These are phyloP conservation scores for Micoletzkya japonica DNA, from an alignment of 2,888 invertebrate genomes.

Conservation along the genomic window DNA sequence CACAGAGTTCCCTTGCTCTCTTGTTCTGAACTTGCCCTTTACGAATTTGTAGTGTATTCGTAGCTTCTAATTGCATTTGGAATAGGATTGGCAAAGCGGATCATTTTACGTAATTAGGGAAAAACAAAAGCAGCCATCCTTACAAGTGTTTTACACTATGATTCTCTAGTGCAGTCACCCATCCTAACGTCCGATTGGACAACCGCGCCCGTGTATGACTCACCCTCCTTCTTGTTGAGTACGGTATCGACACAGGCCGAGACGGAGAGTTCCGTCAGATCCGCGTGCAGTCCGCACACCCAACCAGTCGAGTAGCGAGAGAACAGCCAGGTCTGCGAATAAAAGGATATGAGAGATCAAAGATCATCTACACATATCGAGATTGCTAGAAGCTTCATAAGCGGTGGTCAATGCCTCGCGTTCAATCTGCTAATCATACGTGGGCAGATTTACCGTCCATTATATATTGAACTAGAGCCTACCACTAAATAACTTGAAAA, in stretches of 20 bases:
- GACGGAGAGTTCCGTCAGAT: conserved; percentile 85
- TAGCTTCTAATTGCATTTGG: neutral
- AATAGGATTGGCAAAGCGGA: too few species aligned
- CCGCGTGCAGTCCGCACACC: conserved; percentile 85
- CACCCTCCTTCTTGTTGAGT: conserved; percentile 81
- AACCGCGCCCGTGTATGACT: too few species aligned
- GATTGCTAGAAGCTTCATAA: neutral
- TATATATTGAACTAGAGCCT: too few species aligned
- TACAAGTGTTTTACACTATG: too few species aligned
- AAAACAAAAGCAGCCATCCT: too few species aligned
- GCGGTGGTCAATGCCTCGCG: neutral
- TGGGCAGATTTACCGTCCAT: too few species aligned
- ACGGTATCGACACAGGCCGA: conserved; percentile 87
- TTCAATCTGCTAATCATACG: neutral
- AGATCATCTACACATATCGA: neutral
- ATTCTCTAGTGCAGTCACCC: too few species aligned
- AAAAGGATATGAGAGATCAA: neutral
- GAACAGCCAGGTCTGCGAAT: conserved; percentile 82
- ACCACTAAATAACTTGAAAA: too few species aligned
- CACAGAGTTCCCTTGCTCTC: too few species aligned
- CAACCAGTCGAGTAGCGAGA: conserved; percentile 95
- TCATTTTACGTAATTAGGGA: too few species aligned
- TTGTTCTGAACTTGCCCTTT: neutral
- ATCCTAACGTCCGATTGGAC: too few species aligned
- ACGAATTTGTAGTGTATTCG: neutral